phyloP scores from a whole-genome alignment of 2,797 vertebrate genomes.

The Scolopax bukidnonensis region DNA sequence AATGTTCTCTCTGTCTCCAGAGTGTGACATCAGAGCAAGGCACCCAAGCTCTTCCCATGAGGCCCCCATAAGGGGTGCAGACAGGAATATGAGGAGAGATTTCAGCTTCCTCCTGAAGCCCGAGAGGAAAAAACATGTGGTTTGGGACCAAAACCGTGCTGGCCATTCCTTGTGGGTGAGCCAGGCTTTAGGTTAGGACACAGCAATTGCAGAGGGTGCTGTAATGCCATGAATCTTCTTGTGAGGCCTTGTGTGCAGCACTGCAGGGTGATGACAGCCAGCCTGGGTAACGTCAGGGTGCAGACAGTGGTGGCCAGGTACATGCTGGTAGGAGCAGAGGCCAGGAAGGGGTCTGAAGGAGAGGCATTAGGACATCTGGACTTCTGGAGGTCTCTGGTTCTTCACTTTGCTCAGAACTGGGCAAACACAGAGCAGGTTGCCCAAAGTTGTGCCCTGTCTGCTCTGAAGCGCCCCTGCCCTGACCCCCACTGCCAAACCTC shows the following conservation, averaged over 20 bases:
- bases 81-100: neutral
- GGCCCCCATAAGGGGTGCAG: neutral
- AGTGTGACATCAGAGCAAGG: neutral
- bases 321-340: accelerated
- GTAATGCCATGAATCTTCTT: neutral
- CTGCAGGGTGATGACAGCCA: neutral
- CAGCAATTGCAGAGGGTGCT: neutral
- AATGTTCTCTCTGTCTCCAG: neutral
- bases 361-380: neutral
- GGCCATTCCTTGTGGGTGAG: neutral
- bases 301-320: accelerated
- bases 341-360: neutral
- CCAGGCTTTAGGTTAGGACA: neutral
- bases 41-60: neutral
- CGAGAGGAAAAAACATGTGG: neutral
- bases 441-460: neutral
- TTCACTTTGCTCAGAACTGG: neutral
- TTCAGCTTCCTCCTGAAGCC: neutral
- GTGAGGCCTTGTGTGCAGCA: neutral
- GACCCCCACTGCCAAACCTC: neutral
- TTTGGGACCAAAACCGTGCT: neutral
- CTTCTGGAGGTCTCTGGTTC: neutral
- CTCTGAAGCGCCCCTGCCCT: too few relatives aligned
- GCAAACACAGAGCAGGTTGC: neutral
- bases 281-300: neutral